Conservation (phyloP, 2,113 vertebrate genomes). For the Chlorodrepanis virens region DNA sequence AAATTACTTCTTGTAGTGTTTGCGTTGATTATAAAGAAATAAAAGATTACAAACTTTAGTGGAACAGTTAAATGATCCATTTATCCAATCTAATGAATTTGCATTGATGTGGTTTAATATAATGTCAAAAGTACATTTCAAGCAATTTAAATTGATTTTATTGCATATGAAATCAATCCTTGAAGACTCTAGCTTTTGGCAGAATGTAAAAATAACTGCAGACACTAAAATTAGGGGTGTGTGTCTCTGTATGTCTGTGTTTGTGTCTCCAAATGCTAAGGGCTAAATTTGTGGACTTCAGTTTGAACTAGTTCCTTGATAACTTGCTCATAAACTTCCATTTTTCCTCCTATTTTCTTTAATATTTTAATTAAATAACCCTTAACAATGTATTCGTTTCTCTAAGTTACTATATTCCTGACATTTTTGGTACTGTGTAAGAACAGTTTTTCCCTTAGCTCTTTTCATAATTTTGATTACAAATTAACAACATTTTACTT, state of each 20-base stretch:
- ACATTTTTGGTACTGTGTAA: neutral
- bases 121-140: neutral
- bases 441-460: neutral
- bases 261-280: neutral
- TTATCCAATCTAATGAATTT: neutral
- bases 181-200: neutral
- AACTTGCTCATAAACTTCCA: neutral
- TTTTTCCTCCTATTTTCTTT: neutral
- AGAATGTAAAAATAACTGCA: neutral
- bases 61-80: neutral
- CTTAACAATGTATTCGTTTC: neutral
- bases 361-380: neutral
- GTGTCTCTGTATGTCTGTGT: neutral
- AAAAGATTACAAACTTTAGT: neutral
- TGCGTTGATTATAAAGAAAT: neutral
- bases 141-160: neutral
- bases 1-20: neutral
- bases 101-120: neutral
- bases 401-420: neutral
- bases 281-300: neutral
- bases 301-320: neutral
- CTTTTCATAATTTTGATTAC: neutral
- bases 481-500: neutral
- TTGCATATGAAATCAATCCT: neutral
- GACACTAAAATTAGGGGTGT: neutral